Evolutionary conservation across 92 coral and sea anemone genomes (phyloP).

Genomic region (Siderastrea siderea): DNA sequence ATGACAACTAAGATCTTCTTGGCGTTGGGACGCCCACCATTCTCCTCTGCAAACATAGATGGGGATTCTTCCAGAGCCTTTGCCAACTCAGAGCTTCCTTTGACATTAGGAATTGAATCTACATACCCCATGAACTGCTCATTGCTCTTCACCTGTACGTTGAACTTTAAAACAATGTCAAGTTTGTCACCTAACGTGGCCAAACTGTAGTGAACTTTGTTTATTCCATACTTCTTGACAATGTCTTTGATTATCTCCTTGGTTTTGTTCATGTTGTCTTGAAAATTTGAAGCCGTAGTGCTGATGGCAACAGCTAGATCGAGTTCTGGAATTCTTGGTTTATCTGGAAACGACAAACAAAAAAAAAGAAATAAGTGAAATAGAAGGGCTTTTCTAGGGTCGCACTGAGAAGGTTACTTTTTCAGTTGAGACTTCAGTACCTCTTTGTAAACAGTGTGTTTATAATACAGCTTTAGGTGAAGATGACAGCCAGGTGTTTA

Average conservation of each 20-base stretch:
- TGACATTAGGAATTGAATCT: slow-evolving; percentile 31
- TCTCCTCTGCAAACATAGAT: slow-evolving; percentile 62
- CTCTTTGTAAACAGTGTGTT: too few species aligned
- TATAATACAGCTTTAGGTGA: too few species aligned
- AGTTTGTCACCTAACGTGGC: slow-evolving; percentile 55
- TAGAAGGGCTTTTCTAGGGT: too few species aligned
- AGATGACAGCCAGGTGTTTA: too few species aligned
- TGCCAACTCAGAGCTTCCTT: slow-evolving; percentile 72
- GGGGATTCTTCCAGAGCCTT: slow-evolving; percentile 71
- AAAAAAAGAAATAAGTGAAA: neutral
- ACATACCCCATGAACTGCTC: slow-evolving; percentile 47
- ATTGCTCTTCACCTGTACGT: slow-evolving; percentile 40
- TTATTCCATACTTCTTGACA: slow-evolving; percentile 71
- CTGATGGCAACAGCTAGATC: slow-evolving; percentile 68
- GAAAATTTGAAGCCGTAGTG: slow-evolving; percentile 40
- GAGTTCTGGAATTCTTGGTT: slow-evolving; percentile 44
- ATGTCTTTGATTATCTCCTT: slow-evolving; percentile 74
- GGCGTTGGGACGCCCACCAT: slow-evolving; percentile 85
- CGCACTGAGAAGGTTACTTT: too few species aligned
- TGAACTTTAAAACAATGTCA: slow-evolving; percentile 45
- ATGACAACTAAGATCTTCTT: slow-evolving; percentile 89
- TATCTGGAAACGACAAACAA: slow-evolving; percentile 11
- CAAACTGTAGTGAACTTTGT: slow-evolving; percentile 68
- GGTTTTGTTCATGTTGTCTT: slow-evolving; percentile 66
- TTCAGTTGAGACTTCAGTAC: too few species aligned